phyloP scores from a whole-genome alignment of 2,797 vertebrate genomes.

The Fundulus diaphanus region DNA sequence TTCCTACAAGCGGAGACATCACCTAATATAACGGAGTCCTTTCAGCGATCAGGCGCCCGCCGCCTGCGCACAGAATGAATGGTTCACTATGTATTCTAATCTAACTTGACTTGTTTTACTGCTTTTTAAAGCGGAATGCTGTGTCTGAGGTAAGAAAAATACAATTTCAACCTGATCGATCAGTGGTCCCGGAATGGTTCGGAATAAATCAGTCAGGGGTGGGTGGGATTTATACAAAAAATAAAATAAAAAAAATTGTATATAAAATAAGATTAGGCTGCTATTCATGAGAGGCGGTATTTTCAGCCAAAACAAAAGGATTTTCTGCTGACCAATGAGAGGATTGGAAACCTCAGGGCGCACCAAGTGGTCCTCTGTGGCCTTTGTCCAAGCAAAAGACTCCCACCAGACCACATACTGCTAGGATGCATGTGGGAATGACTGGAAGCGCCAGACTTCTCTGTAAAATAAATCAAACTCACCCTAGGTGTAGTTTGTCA shows the following conservation, averaged over 20 bases:
- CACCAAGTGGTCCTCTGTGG: slow-evolving; percentile 55
- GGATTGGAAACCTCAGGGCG: slow-evolving; percentile 39
- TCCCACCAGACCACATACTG: slow-evolving; percentile 26
- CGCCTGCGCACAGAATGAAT: slow-evolving; percentile 68
- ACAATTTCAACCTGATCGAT: neutral
- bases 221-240: too few species aligned
- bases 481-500: neutral
- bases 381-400: slow-evolving; percentile 69
- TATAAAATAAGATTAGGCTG: slow-evolving; percentile 2
- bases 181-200: too few species aligned
- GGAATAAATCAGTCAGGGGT: neutral
- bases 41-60: slow-evolving; percentile 66
- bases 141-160: neutral
- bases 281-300: slow-evolving; percentile 44
- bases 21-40: slow-evolving; percentile 72
- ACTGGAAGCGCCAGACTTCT: neutral
- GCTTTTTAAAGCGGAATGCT: slow-evolving; percentile 24
- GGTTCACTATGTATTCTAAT: slow-evolving; percentile 71
- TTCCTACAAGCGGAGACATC: slow-evolving; percentile 54
- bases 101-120: slow-evolving; percentile 35
- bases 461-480: neutral
- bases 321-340: slow-evolving; percentile 62
- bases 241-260: too few species aligned
- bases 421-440: neutral
- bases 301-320: slow-evolving; percentile 67